These are phyloP conservation scores for Serripes groenlandicus DNA, from an alignment of 2,888 invertebrate species.

Conservation along the genomic window DNA sequence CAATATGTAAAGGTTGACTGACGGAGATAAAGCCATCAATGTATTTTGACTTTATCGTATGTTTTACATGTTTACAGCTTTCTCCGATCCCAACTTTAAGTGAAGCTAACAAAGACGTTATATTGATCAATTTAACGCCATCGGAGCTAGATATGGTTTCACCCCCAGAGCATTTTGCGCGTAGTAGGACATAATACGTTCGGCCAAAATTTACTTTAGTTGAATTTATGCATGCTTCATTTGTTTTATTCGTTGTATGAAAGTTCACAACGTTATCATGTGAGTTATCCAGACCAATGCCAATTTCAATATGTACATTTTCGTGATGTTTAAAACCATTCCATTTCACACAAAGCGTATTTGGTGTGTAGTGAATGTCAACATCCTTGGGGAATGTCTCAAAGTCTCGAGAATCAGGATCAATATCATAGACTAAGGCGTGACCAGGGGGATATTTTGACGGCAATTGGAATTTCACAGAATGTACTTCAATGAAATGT, in stretches of 20 bases:
- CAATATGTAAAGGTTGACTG: no score
- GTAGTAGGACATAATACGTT: conserved; percentile 25
- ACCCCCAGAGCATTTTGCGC: conserved; percentile 47
- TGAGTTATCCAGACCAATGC: conserved; percentile 22
- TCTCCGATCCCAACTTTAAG: background rate
- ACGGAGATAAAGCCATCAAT: no score
- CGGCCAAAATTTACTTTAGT: background rate
- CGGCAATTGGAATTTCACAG: conserved; percentile 54
- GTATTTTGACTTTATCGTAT: no score
- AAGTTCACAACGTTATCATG: conserved; percentile 27
- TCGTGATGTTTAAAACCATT: conserved; percentile 53
- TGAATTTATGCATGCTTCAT: conserved; percentile 16
- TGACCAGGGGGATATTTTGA: conserved; percentile 67
- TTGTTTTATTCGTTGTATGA: background rate
- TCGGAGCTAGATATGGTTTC: conserved; percentile 42
- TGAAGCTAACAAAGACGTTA: background rate
- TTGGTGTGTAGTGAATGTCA: conserved; percentile 28
- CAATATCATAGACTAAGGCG: conserved; percentile 57
- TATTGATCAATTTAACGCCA: conserved; percentile 30
- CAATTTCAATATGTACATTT: conserved; percentile 35
- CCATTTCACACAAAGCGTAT: conserved; percentile 48
- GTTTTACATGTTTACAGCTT: background rate
- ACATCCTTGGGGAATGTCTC: conserved; percentile 1
- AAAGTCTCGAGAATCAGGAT: conserved; percentile 14
- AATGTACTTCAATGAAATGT: conserved; percentile 27